Conservation (phyloP, 2,888 invertebrate species). For the Nomada ruficornis region DNA sequence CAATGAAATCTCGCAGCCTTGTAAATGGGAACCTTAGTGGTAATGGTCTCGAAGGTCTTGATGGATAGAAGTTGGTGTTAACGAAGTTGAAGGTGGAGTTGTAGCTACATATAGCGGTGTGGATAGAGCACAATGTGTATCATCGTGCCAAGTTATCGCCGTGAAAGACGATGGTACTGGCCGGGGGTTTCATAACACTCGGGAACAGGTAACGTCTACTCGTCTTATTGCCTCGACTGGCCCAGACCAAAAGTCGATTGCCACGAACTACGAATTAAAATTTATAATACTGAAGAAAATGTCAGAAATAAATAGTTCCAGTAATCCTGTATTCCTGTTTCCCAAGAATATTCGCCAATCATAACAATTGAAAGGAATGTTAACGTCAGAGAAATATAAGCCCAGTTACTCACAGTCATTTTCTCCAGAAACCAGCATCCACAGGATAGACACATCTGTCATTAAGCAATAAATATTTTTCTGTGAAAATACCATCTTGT, state of each 20-base stretch:
- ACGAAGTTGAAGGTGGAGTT: constrained; percentile 31
- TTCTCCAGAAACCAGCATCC: too few species aligned
- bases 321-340: too few species aligned
- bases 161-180: constrained; percentile 51
- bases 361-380: too few species aligned
- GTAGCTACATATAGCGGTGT: constrained; percentile 29
- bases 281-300: too few species aligned
- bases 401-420: too few species aligned
- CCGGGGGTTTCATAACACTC: constrained; percentile 80
- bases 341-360: too few species aligned
- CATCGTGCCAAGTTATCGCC: constrained; percentile 50
- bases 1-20: constrained; percentile 22
- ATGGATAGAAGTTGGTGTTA: constrained; percentile 62
- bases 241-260: constrained; percentile 71
- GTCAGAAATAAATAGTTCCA: too few species aligned
- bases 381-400: too few species aligned
- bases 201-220: constrained; percentile 79
- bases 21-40: constrained; percentile 10
- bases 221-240: constrained; percentile 77
- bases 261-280: constrained; percentile 32
- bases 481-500: too few species aligned
- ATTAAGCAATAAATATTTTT: too few species aligned
- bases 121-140: constrained; percentile 35
- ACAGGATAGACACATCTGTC: too few species aligned
- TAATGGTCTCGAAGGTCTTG: constrained; percentile 49